These are phyloP conservation scores for Benitochromis conjunctus DNA, from an alignment of 2,113 vertebrate genomes.

Conservation along the genomic window DNA sequence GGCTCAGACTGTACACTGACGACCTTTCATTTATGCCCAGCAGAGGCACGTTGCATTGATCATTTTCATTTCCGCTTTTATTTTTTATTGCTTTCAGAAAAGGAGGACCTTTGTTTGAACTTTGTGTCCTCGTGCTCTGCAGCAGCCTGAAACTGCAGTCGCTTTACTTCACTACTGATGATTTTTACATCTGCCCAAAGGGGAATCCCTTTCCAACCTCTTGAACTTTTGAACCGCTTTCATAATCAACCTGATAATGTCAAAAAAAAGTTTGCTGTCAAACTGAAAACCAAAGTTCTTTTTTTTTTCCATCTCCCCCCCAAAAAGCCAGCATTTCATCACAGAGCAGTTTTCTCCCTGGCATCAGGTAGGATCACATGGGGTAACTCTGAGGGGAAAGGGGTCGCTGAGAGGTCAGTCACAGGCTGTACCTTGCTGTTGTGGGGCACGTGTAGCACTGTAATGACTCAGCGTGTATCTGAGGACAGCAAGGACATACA, in stretches of 20 bases:
- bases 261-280: constrained; percentile 1
- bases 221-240: constrained; percentile 34
- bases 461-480: neutral
- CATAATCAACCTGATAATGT: constrained; percentile 21
- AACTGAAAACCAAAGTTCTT: neutral
- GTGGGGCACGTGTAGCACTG: neutral
- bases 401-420: neutral
- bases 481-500: neutral
- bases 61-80: neutral
- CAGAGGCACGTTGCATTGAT: neutral
- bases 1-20: neutral
- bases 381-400: neutral
- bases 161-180: neutral
- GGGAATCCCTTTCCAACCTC: constrained; percentile 9
- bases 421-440: neutral
- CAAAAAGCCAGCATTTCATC: neutral
- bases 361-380: neutral
- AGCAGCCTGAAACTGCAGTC: neutral
- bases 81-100: neutral
- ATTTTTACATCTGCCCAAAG: constrained; percentile 6
- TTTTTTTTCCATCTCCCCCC: neutral
- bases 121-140: neutral
- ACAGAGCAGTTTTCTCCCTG: neutral
- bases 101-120: constrained; percentile 30
- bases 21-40: neutral